phyloP scores from a whole-genome alignment of 2,113 vertebrate species.

The Psilopsiagon aymara region DNA sequence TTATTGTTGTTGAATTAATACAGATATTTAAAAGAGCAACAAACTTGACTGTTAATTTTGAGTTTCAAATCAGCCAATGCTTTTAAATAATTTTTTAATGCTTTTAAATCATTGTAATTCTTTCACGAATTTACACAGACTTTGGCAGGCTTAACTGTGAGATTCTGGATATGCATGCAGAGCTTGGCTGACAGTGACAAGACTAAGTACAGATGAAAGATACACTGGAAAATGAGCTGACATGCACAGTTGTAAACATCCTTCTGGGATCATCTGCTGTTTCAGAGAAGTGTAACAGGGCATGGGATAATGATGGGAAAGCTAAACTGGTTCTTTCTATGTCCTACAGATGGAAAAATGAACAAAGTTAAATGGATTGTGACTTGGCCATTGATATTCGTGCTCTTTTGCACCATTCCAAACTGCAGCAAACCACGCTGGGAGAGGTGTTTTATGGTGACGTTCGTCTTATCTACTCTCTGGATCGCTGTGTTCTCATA shows the following conservation, averaged over 20 bases:
- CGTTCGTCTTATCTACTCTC: slow-evolving; percentile 90
- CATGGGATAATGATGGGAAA: neutral
- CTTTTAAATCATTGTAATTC: neutral
- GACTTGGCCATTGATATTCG: slow-evolving; percentile 91
- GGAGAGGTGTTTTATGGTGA: slow-evolving; percentile 94
- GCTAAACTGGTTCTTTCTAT: neutral
- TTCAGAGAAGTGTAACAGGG: neutral
- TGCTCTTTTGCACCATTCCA: slow-evolving; percentile 89
- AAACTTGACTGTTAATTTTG: neutral
- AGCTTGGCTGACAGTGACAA: neutral
- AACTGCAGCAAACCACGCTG: slow-evolving; percentile 94
- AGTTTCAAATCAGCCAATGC: neutral
- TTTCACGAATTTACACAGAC: neutral
- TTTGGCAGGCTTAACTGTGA: neutral
- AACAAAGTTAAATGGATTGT: slow-evolving; percentile 91
- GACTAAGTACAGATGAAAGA: neutral
- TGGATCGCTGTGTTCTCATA: slow-evolving; percentile 99
- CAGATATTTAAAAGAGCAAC: neutral
- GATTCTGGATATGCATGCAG: neutral
- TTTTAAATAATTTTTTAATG: neutral
- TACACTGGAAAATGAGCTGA: neutral
- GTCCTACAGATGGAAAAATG: slow-evolving; percentile 79
- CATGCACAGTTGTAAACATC: neutral
- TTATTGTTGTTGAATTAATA: neutral
- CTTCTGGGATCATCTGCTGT: neutral